These are phyloP conservation scores for Labeo rohita DNA, from an alignment of 2,113 vertebrate species.

Conservation along the genomic window DNA sequence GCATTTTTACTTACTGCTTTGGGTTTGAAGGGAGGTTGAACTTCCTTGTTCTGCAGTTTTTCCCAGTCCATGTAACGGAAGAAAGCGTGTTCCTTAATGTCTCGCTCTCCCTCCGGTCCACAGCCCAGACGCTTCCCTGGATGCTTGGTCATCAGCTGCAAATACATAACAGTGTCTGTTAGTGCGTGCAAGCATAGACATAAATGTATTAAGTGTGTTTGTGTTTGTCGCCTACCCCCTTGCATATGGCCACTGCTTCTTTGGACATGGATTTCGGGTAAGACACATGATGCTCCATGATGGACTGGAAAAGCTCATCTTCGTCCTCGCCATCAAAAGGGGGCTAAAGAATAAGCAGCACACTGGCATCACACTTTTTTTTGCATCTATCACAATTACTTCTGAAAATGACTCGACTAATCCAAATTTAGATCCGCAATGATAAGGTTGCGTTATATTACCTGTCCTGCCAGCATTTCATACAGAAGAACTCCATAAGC, in stretches of 20 bases:
- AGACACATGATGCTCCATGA: conserved; percentile 98
- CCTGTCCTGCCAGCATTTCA: conserved; percentile 98
- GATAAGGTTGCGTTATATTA: conserved; percentile 62
- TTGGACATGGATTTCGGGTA: conserved; percentile 98
- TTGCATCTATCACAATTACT: background rate
- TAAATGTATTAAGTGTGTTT: background rate
- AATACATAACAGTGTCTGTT: conserved; percentile 31
- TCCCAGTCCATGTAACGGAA: conserved; percentile 99
- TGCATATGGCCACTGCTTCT: conserved; percentile 98
- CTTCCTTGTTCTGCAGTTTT: conserved; percentile 93
- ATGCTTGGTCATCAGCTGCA: conserved; percentile 97
- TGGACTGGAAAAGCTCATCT: conserved; percentile 97
- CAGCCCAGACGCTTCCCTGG: conserved; percentile 94
- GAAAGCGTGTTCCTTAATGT: conserved; percentile 96
- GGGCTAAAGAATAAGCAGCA: conserved; percentile 74
- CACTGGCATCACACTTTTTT: background rate
- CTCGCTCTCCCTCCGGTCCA: conserved; percentile 91
- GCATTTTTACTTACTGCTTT: conserved; percentile 88
- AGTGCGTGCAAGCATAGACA: background rate
- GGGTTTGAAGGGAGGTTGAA: conserved; percentile 97
- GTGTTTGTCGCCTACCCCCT: conserved; percentile 83
- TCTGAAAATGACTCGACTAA: background rate
- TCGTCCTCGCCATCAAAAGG: conserved; percentile 98
- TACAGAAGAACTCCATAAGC: conserved; percentile 97
- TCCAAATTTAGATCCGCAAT: background rate